Conservation (phyloP, 1,140 invertebrate species). For the Pogonognathellus flavescens region DNA sequence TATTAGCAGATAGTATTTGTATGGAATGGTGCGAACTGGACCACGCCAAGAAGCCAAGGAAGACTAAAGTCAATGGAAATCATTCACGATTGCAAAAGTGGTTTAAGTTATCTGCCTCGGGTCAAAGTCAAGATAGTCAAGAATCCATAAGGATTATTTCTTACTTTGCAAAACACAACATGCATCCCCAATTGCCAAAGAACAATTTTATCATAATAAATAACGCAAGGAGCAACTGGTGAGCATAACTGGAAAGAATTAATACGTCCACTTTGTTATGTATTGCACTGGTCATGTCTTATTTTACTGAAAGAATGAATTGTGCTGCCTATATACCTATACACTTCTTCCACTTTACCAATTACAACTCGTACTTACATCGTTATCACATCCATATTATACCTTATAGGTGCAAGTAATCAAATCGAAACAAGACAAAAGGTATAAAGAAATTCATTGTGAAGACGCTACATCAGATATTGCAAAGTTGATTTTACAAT, state of each 20-base stretch:
- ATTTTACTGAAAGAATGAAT: too few relatives aligned
- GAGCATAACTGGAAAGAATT: slow-evolving; percentile 9
- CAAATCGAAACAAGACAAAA: slow-evolving; percentile 34
- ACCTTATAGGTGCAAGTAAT: not conserved
- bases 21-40: slow-evolving; percentile 15
- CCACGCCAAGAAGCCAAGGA: not conserved
- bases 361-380: not conserved
- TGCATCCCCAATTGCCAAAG: slow-evolving; percentile 30
- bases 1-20: not conserved
- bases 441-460: not conserved
- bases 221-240: slow-evolving; percentile 21
- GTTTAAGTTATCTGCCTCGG: slow-evolving; percentile 16
- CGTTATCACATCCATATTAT: not conserved
- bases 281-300: not conserved
- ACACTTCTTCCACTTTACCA: not conserved
- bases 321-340: not conserved
- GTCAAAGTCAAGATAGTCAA: slow-evolving; percentile 36
- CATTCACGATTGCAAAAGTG: slow-evolving; percentile 24
- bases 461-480: not conserved
- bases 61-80: not conserved
- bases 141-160: slow-evolving; percentile 42
- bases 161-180: slow-evolving; percentile 7
- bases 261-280: not conserved
- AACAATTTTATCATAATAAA: slow-evolving; percentile 48
- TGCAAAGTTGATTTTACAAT: not conserved